These are phyloP conservation scores for Chelidonichthys spinosus DNA, from an alignment of 2,797 vertebrate genomes.

Conservation along the genomic window DNA sequence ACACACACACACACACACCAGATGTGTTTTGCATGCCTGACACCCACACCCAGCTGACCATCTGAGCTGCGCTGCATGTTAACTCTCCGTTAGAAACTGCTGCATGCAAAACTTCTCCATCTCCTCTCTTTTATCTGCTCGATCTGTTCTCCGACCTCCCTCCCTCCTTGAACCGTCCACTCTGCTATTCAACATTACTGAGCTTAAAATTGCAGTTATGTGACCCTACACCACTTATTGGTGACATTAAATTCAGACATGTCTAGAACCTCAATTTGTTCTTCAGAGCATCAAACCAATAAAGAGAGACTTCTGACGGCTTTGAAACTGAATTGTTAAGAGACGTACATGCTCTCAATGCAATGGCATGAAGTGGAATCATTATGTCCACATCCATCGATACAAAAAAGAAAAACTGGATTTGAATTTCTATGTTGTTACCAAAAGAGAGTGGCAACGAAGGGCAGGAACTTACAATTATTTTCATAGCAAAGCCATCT, in stretches of 20 bases:
- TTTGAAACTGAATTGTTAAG: neutral
- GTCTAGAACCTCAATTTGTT: neutral
- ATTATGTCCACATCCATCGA: neutral
- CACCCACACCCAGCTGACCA: slow-evolving; percentile 19
- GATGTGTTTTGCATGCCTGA: neutral
- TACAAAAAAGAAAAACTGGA: neutral
- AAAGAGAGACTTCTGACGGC: neutral
- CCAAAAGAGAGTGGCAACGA: neutral
- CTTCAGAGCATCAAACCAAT: neutral
- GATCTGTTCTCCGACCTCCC: neutral
- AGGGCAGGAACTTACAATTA: neutral
- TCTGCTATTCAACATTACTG: neutral
- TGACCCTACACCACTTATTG: too few relatives aligned
- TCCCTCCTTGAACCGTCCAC: neutral
- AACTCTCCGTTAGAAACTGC: neutral
- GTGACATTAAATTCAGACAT: too few relatives aligned
- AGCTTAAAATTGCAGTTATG: neutral
- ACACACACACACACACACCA: slow-evolving; percentile 15
- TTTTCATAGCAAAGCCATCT: neutral
- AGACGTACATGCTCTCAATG: neutral
- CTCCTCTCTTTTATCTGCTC: neutral
- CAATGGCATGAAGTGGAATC: neutral
- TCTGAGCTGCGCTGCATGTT: slow-evolving; percentile 30
- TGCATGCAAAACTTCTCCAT: neutral
- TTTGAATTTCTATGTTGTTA: neutral